Base-by-base conservation (phyloP, 2,797 vertebrate genomes). In the Sardinella longiceps region DNA sequence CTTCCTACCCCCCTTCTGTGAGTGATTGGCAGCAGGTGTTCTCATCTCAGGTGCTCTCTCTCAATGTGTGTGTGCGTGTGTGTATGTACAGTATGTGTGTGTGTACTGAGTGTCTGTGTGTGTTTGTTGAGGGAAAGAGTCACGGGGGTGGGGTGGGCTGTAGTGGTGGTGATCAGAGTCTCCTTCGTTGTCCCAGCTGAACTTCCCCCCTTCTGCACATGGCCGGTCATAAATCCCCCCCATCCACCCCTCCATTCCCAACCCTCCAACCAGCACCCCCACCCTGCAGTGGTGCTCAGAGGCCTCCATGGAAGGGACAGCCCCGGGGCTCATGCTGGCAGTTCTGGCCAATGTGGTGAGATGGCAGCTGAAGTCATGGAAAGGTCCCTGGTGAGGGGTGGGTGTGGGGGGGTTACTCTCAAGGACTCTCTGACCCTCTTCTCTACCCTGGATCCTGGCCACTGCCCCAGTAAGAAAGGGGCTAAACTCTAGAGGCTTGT, bases 281-380 rank as follows among this genome's bases (percentile, higher is more conserved):
- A 14, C 66, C 66, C 33, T 1, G 70, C 20, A 33, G 37, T 18
- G 33, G 3, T 7, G 15, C 70, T 43, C 70, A 77, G 70, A 39
- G 33, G 5, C 33, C 70, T 23, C 33, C 70, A 18, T 6, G 70
- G 23, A 43, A 37, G 70, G 33, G 33, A 77, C 33, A 39, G 70
- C 70, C 70, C 70, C 15, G 3, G 15, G 37, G 14, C 60, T 28
- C 25, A 4, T 66, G 60, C 60, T 30, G 25, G 60, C 25, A 0
- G 28, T 0, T n/a, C n/a, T n/a, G 33, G 28, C 15, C 66, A 33
- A 74, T 33, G 15, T 30, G 15, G 30, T 74, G 66, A 15, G 30
- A 15, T 37, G 66, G 66, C 70, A 77, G 70, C 70, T 77, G 33
- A 77, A 77, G 70, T 77, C 70, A 77, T 77, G 70, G 70, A 77